phyloP scores from a whole-genome alignment of 2,113 vertebrate genomes.

The Anhinga rufa region DNA sequence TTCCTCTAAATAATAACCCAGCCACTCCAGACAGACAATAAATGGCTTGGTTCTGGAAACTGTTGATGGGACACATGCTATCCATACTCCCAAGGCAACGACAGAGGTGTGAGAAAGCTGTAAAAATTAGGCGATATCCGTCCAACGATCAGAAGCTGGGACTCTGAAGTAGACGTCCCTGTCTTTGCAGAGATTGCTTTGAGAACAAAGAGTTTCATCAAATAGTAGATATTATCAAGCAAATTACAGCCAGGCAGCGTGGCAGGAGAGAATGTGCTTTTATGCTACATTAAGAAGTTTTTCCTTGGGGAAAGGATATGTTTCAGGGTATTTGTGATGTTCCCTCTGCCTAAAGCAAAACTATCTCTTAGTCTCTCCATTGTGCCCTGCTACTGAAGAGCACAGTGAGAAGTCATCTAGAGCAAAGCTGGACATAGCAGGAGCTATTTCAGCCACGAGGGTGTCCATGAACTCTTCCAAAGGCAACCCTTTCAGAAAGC shows the following conservation, averaged over 20 bases:
- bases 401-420: neutral
- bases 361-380: neutral
- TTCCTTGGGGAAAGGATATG: neutral
- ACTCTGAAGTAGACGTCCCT: neutral
- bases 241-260: neutral
- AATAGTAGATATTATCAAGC: neutral
- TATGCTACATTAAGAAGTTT: neutral
- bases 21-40: neutral
- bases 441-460: neutral
- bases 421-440: neutral
- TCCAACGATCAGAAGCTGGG: neutral
- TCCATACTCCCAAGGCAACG: neutral
- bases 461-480: neutral
- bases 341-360: neutral
- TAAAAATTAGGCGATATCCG: neutral
- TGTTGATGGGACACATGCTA: neutral
- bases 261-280: neutral
- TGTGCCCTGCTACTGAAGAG: neutral
- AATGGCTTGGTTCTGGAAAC: neutral
- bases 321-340: neutral
- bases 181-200: neutral
- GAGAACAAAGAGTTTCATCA: neutral
- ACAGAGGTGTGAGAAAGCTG: neutral
- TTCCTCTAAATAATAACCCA: neutral
- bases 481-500: neutral